These are phyloP conservation scores for Nothoprocta perdicaria DNA, from an alignment of 2,113 vertebrate species.

Conservation along the genomic window DNA sequence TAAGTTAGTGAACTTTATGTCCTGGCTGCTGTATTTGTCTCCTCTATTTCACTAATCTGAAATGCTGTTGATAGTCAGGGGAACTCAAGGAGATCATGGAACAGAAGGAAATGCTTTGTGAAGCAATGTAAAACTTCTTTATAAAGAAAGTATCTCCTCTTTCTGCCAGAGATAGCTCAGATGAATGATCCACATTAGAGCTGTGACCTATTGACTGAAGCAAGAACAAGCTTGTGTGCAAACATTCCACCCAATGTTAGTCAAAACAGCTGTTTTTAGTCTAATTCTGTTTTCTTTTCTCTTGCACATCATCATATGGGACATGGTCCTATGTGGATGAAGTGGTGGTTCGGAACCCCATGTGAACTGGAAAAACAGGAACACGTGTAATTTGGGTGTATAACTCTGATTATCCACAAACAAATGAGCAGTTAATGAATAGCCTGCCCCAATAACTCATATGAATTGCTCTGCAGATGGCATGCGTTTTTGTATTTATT, in stretches of 20 bases:
- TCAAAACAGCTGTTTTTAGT: neutral
- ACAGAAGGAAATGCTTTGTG: slow-evolving; percentile 27
- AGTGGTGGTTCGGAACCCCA: neutral
- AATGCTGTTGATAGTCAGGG: neutral
- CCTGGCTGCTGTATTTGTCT: neutral
- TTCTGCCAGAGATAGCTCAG: neutral
- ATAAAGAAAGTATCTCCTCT: neutral
- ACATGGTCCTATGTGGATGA: neutral
- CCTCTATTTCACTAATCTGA: neutral
- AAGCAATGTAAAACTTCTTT: neutral
- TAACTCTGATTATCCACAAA: neutral
- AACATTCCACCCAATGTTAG: neutral
- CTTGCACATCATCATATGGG: neutral
- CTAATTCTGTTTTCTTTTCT: neutral
- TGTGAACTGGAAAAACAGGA: slow-evolving; percentile 34
- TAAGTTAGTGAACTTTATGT: neutral
- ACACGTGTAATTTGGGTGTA: neutral
- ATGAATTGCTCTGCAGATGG: neutral
- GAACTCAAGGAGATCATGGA: neutral
- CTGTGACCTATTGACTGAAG: neutral
- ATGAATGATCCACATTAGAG: neutral
- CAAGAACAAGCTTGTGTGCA: neutral
- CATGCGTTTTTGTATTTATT: neutral
- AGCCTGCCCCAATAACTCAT: neutral
- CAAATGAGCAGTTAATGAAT: neutral